phyloP scores from a whole-genome alignment of 2,113 vertebrate genomes.

The Leuciscus idus region DNA sequence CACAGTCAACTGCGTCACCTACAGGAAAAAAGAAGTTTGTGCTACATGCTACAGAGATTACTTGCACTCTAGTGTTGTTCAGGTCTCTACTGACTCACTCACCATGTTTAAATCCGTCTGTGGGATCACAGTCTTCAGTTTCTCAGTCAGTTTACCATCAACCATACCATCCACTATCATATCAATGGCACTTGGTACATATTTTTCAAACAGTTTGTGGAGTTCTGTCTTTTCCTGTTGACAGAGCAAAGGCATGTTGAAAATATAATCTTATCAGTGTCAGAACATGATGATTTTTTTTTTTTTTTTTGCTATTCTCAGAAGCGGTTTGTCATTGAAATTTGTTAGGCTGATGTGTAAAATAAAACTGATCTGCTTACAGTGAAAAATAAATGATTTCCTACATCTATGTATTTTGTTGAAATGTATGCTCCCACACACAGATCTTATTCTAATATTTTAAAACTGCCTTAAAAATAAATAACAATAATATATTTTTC shows the following conservation, averaged over 20 bases:
- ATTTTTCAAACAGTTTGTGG: conserved; percentile 86
- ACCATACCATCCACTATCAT: conserved; percentile 90
- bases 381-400: no score
- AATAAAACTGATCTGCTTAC: no score
- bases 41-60: background rate
- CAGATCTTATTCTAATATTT: no score
- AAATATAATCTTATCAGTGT: background rate
- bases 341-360: no score
- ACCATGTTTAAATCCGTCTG: conserved; percentile 98
- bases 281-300: background rate
- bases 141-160: conserved; percentile 84
- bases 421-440: no score
- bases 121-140: conserved; percentile 86
- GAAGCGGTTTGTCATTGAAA: no score
- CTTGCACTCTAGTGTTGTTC: background rate
- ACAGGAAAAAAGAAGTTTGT: background rate
- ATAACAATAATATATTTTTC: no score
- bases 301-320: background rate
- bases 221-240: conserved; percentile 75
- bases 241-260: conserved; percentile 26
- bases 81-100: conserved; percentile 49
- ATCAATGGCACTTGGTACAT: conserved; percentile 83
- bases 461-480: no score
- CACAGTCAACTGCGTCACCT: conserved; percentile 87
- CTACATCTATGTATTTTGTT: no score